A percentile compares a stretch with the other conserved stretches of the same genome.
These are phyloP conservation scores for Bombyx mori DNA, from an alignment of 1,140 invertebrate species.

Conservation along the genomic window DNA sequence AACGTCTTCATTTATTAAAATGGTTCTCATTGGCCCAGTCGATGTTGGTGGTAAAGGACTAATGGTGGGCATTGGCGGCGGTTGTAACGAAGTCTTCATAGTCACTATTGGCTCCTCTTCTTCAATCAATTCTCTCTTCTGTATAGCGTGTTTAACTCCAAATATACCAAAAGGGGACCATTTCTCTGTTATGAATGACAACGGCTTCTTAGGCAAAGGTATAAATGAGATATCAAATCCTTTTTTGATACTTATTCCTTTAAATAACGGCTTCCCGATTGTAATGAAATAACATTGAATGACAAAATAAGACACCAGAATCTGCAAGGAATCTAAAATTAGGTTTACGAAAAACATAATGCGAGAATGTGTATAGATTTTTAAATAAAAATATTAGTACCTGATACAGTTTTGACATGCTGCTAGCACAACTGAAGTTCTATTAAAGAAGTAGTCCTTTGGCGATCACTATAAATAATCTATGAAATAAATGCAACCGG, in stretches of 20 bases:
- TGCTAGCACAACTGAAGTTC: no score
- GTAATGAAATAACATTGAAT: slow-evolving; percentile 4
- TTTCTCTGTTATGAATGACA: slow-evolving; percentile 36
- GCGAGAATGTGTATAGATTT: neutral
- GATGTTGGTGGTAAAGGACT: no score
- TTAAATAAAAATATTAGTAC: neutral
- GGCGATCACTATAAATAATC: no score
- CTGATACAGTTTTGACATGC: no score
- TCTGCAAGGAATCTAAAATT: slow-evolving; percentile 11
- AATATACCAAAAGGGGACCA: slow-evolving; percentile 42
- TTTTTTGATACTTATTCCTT: slow-evolving; percentile 28
- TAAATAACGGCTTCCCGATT: slow-evolving; percentile 14
- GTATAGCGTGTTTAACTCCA: slow-evolving; percentile 33
- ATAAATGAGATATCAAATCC: slow-evolving; percentile 32
- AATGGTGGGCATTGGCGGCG: no score
- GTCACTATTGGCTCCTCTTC: slow-evolving; percentile 4
- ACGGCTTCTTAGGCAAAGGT: slow-evolving; percentile 27
- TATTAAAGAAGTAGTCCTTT: no score
- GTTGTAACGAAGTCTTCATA: no score
- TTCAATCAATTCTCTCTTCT: slow-evolving; percentile 24
- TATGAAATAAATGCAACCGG: no score
- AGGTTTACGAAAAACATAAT: neutral
- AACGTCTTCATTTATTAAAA: no score
- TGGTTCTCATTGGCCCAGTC: no score
- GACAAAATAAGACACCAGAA: slow-evolving; percentile 9